phyloP scores from a whole-genome alignment of 2,888 invertebrate species.

The Axea sp. region DNA sequence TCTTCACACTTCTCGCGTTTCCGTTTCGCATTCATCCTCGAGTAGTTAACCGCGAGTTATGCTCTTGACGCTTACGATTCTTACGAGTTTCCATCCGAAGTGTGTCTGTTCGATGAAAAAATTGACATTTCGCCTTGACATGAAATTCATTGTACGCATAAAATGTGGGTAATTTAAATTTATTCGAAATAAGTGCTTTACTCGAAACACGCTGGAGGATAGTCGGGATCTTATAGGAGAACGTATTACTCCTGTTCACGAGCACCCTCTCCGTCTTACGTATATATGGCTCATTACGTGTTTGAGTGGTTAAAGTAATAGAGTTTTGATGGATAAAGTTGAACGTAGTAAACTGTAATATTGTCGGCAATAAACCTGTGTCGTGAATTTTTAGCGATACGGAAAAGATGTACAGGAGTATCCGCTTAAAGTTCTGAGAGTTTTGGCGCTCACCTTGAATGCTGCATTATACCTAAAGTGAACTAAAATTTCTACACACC shows the following conservation, averaged over 20 bases:
- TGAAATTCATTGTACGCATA: constrained; percentile 19
- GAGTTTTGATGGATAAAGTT: constrained; percentile 34
- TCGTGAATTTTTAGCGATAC: constrained; percentile 30
- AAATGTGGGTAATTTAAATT: constrained; percentile 28
- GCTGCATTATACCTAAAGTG: constrained; percentile 7
- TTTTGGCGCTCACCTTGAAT: constrained; percentile 29
- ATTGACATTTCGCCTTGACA: constrained; percentile 11
- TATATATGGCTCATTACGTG: constrained; percentile 5
- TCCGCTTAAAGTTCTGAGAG: constrained; percentile 1
- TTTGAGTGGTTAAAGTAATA: constrained; percentile 30
- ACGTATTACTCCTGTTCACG: constrained; percentile 10
- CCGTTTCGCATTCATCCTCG: too few relatives aligned
- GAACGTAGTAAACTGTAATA: constrained; percentile 29
- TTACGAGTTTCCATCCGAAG: not conserved
- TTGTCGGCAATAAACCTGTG: constrained; percentile 29
- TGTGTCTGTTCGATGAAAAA: constrained; percentile 1
- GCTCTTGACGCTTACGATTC: constrained; percentile 11
- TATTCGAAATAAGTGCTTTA: constrained; percentile 34
- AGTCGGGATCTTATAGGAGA: constrained; percentile 7
- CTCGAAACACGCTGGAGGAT: constrained; percentile 7
- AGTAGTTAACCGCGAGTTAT: too few relatives aligned
- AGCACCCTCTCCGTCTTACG: constrained; percentile 8
- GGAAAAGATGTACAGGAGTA: constrained; percentile 3
- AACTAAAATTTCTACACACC: too few relatives aligned
- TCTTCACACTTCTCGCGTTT: too few relatives aligned